Percentiles rank a stretch among this genome's conserved stretches.
These are phyloP conservation scores for Todiramphus saurophagus DNA, from an alignment of 2,113 vertebrate genomes.

Conservation along the genomic window DNA sequence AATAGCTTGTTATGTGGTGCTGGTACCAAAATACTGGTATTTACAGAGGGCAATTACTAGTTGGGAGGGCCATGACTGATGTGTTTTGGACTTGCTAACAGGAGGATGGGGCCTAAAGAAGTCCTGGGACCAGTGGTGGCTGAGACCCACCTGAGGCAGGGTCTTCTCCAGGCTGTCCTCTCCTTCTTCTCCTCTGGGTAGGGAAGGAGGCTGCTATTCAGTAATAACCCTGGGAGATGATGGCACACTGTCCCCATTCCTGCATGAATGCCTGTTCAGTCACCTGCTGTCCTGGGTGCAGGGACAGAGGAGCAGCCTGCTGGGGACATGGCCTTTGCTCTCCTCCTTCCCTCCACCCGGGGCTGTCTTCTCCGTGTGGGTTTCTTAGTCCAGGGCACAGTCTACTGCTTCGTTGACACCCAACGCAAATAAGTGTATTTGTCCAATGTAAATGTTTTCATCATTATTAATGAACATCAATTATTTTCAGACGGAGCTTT, in stretches of 20 bases:
- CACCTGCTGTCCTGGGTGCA: neutral
- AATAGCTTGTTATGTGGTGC: neutral
- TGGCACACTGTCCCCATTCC: accelerated
- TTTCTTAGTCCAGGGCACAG: neutral
- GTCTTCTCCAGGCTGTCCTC: neutral
- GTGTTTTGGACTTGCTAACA: accelerated
- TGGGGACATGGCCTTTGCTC: neutral
- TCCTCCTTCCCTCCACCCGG: neutral
- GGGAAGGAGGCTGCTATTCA: neutral
- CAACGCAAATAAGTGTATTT: neutral
- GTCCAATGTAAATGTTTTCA: neutral
- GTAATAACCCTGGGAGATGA: neutral
- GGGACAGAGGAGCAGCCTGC: neutral
- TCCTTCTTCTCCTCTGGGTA: neutral
- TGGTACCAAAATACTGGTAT: neutral
- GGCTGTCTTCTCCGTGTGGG: accelerated
- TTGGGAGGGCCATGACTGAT: neutral
- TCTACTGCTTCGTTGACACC: neutral
- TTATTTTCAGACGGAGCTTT: neutral
- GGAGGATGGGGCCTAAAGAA: neutral
- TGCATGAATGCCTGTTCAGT: accelerated
- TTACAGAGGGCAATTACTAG: neutral
- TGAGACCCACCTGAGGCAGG: neutral
- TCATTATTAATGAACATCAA: neutral
- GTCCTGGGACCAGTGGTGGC: neutral